phyloP scores from a whole-genome alignment of 2,113 vertebrate genomes.

The Petromus typicus region DNA sequence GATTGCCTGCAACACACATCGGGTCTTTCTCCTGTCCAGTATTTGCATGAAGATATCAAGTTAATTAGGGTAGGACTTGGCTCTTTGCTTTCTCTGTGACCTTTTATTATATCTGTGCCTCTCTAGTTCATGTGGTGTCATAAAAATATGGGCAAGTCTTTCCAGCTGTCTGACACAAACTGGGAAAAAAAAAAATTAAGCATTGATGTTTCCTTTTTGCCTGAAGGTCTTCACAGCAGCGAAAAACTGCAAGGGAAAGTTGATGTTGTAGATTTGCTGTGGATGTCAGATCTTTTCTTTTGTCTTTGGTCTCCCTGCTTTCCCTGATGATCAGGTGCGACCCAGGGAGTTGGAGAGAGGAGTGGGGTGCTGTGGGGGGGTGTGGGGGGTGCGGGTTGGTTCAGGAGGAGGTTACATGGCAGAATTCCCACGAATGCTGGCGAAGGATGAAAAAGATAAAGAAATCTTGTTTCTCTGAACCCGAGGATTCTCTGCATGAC shows the following conservation, averaged over 20 bases:
- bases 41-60: constrained; percentile 86
- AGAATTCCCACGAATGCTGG: constrained; percentile 89
- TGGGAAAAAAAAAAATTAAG: constrained; percentile 78
- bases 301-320: constrained; percentile 61
- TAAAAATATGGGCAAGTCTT: constrained; percentile 86
- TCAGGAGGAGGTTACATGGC: constrained; percentile 81
- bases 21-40: constrained; percentile 83
- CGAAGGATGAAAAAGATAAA: constrained; percentile 89
- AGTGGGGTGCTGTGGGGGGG: constrained; percentile 44
- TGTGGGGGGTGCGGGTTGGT: constrained; percentile 63
- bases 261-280: constrained; percentile 72
- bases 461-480: constrained; percentile 90
- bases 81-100: constrained; percentile 86
- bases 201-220: constrained; percentile 79
- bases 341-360: constrained; percentile 65
- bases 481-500: constrained; percentile 90
- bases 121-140: constrained; percentile 83
- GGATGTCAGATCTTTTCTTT: constrained; percentile 74
- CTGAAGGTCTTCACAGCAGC: constrained; percentile 79
- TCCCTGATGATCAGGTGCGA: constrained; percentile 85
- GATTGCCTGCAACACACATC: constrained; percentile 78
- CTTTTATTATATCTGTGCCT: constrained; percentile 85
- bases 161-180: constrained; percentile 84
- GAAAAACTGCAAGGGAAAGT: constrained; percentile 77
- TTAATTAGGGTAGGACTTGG: constrained; percentile 89